Evolutionary conservation across 2,113 vertebrate species (phyloP).

Genomic region (Poeciliopsis occidentalis): DNA sequence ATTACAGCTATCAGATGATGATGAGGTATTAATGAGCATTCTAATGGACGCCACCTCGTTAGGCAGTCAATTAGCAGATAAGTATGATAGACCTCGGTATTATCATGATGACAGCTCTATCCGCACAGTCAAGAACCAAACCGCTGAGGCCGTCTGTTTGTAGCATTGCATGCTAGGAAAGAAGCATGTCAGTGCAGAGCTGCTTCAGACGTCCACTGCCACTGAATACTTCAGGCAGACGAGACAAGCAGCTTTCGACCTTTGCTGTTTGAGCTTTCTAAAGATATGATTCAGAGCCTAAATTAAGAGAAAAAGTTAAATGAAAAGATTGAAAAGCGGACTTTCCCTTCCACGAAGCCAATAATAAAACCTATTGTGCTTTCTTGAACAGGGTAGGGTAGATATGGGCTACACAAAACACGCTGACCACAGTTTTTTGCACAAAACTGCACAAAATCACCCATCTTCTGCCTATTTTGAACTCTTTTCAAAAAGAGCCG

Average conservation of each 20-base stretch:
- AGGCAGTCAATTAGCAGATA: slow-evolving; percentile 72
- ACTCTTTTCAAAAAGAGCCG: no score
- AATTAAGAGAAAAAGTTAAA: slow-evolving; percentile 21
- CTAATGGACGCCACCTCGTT: slow-evolving; percentile 65
- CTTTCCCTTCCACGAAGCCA: background rate
- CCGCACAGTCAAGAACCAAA: slow-evolving; percentile 26
- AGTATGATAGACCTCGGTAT: slow-evolving; percentile 66
- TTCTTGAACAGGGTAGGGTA: no score
- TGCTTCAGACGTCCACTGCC: background rate
- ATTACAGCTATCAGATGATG: slow-evolving; percentile 70
- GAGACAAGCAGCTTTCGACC: background rate
- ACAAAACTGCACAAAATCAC: no score
- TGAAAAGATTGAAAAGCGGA: background rate
- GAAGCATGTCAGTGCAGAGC: background rate
- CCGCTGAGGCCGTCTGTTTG: background rate
- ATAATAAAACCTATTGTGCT: no score
- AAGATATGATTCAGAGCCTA: slow-evolving; percentile 3
- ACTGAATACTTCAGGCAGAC: background rate
- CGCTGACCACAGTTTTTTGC: no score
- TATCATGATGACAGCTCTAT: slow-evolving; percentile 58
- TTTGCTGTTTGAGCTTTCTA: background rate
- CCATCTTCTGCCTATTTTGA: no score
- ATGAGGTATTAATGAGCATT: slow-evolving; percentile 70
- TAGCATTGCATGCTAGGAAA: background rate
- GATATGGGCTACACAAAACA: no score